phyloP scores from a whole-genome alignment of 2,888 invertebrate genomes.

The Gortyna flavago region DNA sequence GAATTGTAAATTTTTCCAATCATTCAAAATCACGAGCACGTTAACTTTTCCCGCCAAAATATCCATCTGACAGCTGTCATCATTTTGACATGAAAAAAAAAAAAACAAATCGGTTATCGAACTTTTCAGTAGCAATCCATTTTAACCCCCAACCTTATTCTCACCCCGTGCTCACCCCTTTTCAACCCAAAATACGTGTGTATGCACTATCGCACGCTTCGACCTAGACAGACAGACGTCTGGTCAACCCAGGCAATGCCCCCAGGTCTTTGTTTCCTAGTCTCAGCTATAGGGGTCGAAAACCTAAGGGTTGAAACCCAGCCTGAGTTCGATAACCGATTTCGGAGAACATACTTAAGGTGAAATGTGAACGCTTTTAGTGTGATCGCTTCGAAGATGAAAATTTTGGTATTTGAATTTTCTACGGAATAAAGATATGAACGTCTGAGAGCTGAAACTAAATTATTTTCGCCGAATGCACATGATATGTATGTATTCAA shows the following conservation, averaged over 20 bases:
- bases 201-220: conserved; percentile 23
- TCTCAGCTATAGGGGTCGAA: conserved; percentile 22
- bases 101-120: too few species aligned
- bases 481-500: neutral
- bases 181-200: conserved; percentile 28
- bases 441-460: neutral
- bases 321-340: conserved; percentile 22
- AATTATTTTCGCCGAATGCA: neutral
- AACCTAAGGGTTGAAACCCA: conserved; percentile 4
- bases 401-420: neutral
- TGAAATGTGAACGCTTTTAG: neutral
- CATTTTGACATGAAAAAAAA: neutral
- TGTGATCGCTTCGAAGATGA: neutral
- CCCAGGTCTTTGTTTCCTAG: conserved; percentile 50
- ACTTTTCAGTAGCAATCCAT: neutral
- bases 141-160: neutral
- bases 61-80: neutral
- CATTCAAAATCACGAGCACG: neutral
- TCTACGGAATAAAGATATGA: neutral
- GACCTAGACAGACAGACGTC: conserved; percentile 41
- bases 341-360: conserved; percentile 19
- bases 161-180: neutral
- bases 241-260: conserved; percentile 44
- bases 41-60: neutral
- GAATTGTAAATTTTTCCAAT: neutral